Conservation (phyloP, 2,113 vertebrate species). For the Larimichthys crocea region DNA sequence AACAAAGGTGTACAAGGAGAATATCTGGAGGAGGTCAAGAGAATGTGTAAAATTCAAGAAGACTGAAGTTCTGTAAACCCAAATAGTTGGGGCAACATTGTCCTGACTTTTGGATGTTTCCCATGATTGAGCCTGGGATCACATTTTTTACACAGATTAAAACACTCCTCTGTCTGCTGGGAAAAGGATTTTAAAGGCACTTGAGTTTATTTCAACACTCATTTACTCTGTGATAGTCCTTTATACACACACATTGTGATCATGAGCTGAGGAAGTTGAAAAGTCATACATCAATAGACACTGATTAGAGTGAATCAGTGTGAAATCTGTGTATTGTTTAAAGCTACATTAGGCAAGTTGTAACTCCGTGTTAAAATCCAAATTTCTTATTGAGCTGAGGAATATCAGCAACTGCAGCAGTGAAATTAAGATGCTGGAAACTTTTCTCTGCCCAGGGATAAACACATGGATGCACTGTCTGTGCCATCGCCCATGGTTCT, state of each 20-base stretch:
- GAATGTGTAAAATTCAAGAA: constrained; percentile 12
- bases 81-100: constrained; percentile 27
- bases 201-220: constrained; percentile 14
- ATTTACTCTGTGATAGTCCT: constrained; percentile 1
- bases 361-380: constrained; percentile 12
- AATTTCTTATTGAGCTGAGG: background rate
- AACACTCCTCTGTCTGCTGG: constrained; percentile 13
- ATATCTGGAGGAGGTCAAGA: constrained; percentile 47
- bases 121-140: constrained; percentile 12
- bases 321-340: constrained; percentile 18
- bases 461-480: background rate
- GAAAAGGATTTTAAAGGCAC: constrained; percentile 20
- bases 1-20: constrained; percentile 25
- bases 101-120: constrained; percentile 32
- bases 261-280: constrained; percentile 13
- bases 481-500: background rate
- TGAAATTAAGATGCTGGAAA: no score
- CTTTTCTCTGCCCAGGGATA: background rate
- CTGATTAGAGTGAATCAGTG: constrained; percentile 22
- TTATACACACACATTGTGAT: constrained; percentile 27
- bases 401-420: background rate
- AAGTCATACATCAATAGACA: constrained; percentile 1
- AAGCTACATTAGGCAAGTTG: constrained; percentile 4
- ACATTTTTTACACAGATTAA: constrained; percentile 13
- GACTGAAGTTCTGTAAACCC: constrained; percentile 30